Evolutionary conservation across 2,113 vertebrate genomes (phyloP).

Genomic region (Circaetus cinerascens): DNA sequence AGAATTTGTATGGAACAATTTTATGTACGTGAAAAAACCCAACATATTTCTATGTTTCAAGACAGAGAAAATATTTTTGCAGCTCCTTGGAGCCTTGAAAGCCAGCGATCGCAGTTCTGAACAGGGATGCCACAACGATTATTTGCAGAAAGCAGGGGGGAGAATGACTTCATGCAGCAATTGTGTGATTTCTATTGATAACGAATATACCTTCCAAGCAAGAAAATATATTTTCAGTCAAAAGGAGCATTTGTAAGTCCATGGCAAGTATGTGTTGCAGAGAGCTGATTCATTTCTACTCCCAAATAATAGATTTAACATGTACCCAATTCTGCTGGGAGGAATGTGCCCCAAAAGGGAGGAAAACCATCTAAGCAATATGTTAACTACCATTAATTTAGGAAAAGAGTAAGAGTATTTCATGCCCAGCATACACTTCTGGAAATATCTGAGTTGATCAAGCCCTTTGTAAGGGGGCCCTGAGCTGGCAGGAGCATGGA

Average conservation of each 20-base stretch:
- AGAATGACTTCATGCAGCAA: background rate
- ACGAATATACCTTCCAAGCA: background rate
- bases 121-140: background rate
- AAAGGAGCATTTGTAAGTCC: background rate
- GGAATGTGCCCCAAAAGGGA: background rate
- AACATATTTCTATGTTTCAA: background rate
- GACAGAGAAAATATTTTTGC: background rate
- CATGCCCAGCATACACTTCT: background rate
- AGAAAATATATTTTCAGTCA: background rate
- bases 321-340: background rate
- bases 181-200: background rate
- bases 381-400: background rate
- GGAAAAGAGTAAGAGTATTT: background rate
- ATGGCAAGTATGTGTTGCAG: background rate
- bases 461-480: background rate
- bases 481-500: background rate
- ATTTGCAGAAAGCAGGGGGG: background rate
- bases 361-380: background rate
- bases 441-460: background rate
- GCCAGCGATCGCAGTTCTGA: background rate
- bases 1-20: background rate
- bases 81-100: background rate
- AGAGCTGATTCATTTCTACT: background rate
- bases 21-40: fast-evolving
- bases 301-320: background rate